phyloP scores from a whole-genome alignment of 2,797 vertebrate genomes.

The Euthynnus affinis region DNA sequence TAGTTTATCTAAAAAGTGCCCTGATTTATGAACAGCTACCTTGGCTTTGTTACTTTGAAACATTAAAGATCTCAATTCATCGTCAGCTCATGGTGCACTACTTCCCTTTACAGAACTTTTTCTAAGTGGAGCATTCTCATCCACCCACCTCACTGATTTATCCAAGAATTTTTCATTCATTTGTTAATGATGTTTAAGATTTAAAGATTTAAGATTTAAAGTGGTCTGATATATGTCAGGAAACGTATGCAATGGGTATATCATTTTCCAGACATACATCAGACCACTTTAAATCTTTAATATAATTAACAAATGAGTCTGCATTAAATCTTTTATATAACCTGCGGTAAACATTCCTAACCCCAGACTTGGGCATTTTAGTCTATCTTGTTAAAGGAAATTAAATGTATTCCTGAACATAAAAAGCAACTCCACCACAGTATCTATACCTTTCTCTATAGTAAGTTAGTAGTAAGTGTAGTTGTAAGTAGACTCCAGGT shows the following conservation, averaged over 20 bases:
- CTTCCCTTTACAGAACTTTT: neutral
- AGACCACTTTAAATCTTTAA: neutral
- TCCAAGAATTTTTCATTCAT: too few species aligned
- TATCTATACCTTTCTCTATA: neutral
- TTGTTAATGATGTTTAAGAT: too few species aligned
- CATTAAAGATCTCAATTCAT: neutral
- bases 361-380: neutral
- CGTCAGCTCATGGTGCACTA: neutral
- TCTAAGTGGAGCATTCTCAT: neutral
- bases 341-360: neutral
- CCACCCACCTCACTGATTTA: neutral
- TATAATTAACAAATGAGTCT: too few species aligned
- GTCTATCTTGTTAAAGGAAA: neutral
- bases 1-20: too few species aligned
- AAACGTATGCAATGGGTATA: neutral
- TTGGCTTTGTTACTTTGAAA: too few species aligned
- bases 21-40: too few species aligned
- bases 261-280: neutral
- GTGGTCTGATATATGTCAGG: too few species aligned
- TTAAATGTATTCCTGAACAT: too few species aligned
- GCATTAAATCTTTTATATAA: neutral
- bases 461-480: too few species aligned
- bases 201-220: neutral
- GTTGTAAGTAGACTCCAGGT: too few species aligned
- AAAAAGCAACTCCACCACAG: neutral